A percentile compares a stretch with the other conserved stretches of the same genome.
Evolutionary conservation across 1,140 invertebrate species (phyloP).

Genomic region (Drosophila watanabei): DNA sequence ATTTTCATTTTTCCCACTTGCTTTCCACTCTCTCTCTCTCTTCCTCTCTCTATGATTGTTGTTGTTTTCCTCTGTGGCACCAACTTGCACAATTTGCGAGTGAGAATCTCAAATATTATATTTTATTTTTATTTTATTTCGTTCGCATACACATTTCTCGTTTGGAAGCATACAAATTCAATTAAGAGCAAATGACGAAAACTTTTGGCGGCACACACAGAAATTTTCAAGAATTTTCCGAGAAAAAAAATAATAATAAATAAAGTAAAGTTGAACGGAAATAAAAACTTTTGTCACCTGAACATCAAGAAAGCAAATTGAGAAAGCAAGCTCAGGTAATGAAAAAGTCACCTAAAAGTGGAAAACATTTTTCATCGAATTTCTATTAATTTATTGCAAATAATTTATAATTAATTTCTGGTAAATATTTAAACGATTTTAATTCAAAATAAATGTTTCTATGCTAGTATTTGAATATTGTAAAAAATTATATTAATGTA

Average conservation of each 20-base stretch:
- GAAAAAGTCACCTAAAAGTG: not conserved
- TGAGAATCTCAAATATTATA: conserved; percentile 28
- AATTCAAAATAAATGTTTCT: no score
- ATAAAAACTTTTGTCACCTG: conserved; percentile 19
- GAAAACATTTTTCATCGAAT: not conserved
- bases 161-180: conserved; percentile 39
- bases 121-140: conserved; percentile 31
- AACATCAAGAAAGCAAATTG: conserved; percentile 5
- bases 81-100: conserved; percentile 57
- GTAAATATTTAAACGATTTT: no score
- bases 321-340: not conserved
- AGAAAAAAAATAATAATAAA: not conserved
- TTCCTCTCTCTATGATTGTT: not conserved
- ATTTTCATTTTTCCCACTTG: conserved; percentile 56
- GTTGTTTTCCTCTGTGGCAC: conserved; percentile 4
- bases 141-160: conserved; percentile 17
- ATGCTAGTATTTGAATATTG: not conserved
- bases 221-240: conserved; percentile 23
- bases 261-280: conserved; percentile 10
- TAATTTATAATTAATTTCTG: not conserved
- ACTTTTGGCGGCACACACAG: conserved; percentile 22
- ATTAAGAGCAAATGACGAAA: conserved; percentile 45
- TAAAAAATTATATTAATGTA: not conserved
- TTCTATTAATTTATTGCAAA: not conserved
- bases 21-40: not conserved